These are phyloP conservation scores for Neostethus bicornis DNA, from an alignment of 2,797 vertebrate genomes.

Conservation along the genomic window DNA sequence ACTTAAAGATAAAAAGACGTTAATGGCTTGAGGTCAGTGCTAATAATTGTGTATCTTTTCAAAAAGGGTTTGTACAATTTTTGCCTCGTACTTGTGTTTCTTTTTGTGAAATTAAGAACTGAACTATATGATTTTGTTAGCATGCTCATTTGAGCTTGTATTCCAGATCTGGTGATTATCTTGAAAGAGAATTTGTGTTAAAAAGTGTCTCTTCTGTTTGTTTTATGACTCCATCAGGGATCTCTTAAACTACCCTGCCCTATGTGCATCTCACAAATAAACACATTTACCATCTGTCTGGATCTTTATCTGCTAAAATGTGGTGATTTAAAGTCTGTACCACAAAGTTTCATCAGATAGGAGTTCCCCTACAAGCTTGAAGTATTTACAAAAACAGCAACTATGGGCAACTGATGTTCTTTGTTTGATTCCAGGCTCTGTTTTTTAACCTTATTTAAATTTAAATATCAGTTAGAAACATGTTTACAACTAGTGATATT, in stretches of 20 bases:
- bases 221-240: too few relatives aligned
- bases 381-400: not conserved
- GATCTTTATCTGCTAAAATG: not conserved
- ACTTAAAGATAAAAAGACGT: too few relatives aligned
- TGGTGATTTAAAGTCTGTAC: constrained; percentile 6
- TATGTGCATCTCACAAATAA: too few relatives aligned
- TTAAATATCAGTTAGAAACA: too few relatives aligned
- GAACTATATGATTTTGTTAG: not conserved
- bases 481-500: not conserved
- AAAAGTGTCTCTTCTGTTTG: too few relatives aligned
- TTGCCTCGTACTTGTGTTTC: too few relatives aligned
- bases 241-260: too few relatives aligned
- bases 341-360: not conserved
- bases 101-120: too few relatives aligned
- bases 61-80: too few relatives aligned
- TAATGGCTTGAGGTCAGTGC: too few relatives aligned
- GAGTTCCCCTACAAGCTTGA: not conserved
- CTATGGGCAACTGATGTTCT: not conserved
- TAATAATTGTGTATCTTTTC: too few relatives aligned
- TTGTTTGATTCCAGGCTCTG: too few relatives aligned
- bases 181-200: not conserved
- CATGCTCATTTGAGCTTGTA: not conserved
- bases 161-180: not conserved
- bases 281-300: not conserved
- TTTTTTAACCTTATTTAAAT: not conserved